Base-by-base conservation (phyloP, 2,888 invertebrate genomes). In the Mythimna albipuncta region DNA sequence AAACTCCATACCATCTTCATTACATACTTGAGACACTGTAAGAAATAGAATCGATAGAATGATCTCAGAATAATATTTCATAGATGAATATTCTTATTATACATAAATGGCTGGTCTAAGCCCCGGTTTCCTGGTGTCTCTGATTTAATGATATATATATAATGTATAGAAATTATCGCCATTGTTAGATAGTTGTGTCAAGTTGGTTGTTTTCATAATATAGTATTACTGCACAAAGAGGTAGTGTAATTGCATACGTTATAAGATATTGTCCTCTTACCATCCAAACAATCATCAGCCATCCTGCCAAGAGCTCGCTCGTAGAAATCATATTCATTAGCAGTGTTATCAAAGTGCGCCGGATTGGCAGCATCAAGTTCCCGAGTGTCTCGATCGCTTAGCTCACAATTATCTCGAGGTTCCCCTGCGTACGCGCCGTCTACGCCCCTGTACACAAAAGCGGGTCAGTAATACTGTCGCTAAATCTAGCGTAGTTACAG, bases 1-100 rank as follows among this genome's bases (percentile, higher is more conserved):
- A 90, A 99, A 99, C 91, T 99, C 99, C 99, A 99, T 99, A 1
- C 99, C 99, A 90, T 99, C 99, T 94, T 99, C 98, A 88, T 98
- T 98, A 93, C 99, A 99, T 1, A 98, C 98, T 97, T 99, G 99
- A 67, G 98, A 98, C 68, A 99, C 99, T 99, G 88, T 86, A 92
- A 89, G 78, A 63, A 63, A 44, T 62, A 19, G 13, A 16, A 58
- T 47, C 16, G 16, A 16, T 57, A 57, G 13, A 21, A 57, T 57
- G 6, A n/a, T 57, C 26, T 13, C 26, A 57, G 26, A 32, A 57
- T 57, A 57, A 16, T 7, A 32, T 32, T 50, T 6, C 16, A 6
- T 50, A 19, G 16, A 47, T 6, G 50, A 50, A 16, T 50, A 50
- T 50, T 50, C 6, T 6, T 19, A 2, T n/a, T 50, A 2, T 50